phyloP scores from a whole-genome alignment of 2,113 vertebrate genomes.

The Calidris pygmaea region DNA sequence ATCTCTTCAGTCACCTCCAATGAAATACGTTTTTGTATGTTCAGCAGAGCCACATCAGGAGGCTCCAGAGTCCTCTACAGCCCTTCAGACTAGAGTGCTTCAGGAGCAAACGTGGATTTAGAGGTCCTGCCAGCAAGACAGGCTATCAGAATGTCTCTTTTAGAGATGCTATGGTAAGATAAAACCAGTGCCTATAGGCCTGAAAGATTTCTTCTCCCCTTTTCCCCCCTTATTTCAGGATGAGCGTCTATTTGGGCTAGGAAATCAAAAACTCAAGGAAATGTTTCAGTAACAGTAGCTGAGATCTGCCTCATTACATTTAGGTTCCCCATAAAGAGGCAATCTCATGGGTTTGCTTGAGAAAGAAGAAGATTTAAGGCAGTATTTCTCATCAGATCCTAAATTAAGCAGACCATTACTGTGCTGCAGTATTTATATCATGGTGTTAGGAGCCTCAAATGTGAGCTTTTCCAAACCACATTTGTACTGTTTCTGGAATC shows the following conservation, averaged over 20 bases:
- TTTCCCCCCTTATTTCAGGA: neutral
- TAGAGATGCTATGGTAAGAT: neutral
- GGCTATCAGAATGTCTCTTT: neutral
- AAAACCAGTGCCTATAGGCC: neutral
- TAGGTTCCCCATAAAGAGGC: neutral
- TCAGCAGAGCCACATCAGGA: neutral
- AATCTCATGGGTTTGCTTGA: neutral
- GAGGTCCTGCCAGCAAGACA: neutral
- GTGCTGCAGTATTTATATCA: neutral
- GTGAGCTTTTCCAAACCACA: neutral
- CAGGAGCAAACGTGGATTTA: neutral
- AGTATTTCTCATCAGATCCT: neutral
- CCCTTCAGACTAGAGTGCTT: neutral
- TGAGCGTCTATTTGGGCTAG: neutral
- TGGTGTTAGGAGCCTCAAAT: neutral
- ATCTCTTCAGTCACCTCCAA: neutral
- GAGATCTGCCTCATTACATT: neutral
- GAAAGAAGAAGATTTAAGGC: neutral
- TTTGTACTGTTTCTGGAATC: slow-evolving; percentile 17
- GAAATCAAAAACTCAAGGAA: neutral
- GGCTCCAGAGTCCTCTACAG: neutral
- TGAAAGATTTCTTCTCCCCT: neutral
- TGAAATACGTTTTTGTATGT: neutral
- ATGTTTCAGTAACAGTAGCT: neutral
- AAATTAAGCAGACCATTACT: neutral